Conservation (phyloP, 2,113 vertebrate genomes). For the Grantiella picta region DNA sequence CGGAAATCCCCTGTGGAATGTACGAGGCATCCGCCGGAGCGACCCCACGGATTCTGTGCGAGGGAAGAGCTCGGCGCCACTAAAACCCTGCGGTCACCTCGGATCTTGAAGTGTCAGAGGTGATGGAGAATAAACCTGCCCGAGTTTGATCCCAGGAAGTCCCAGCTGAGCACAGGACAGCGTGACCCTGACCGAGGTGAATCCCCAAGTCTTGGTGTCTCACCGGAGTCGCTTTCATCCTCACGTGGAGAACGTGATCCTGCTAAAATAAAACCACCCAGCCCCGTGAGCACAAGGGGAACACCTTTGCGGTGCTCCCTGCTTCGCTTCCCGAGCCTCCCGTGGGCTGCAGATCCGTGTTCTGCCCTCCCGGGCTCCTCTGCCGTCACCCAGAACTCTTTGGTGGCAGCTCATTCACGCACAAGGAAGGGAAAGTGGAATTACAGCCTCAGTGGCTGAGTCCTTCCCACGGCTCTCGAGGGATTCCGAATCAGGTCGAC, state of each 20-base stretch:
- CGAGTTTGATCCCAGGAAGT: background rate
- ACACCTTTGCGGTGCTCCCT: background rate
- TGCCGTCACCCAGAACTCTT: background rate
- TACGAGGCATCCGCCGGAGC: rapidly evolving
- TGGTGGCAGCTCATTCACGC: background rate
- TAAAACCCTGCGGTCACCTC: rapidly evolving
- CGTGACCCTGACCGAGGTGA: background rate
- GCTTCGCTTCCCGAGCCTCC: background rate
- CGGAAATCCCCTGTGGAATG: background rate
- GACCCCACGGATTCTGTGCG: rapidly evolving
- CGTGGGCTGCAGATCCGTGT: background rate
- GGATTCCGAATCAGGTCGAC: background rate
- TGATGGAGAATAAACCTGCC: background rate
- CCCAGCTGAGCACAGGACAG: background rate
- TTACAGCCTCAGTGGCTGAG: rapidly evolving
- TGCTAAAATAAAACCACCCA: rapidly evolving
- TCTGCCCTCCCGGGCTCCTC: background rate
- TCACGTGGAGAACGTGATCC: background rate
- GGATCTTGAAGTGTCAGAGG: background rate
- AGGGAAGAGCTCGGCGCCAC: background rate
- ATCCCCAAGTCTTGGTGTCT: background rate
- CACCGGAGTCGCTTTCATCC: rapidly evolving
- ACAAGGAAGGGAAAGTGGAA: background rate
- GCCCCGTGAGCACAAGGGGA: background rate
- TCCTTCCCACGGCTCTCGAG: background rate